Evolutionary conservation across 2,797 vertebrate species (phyloP).

Genomic region (Hippocampus kuda): DNA sequence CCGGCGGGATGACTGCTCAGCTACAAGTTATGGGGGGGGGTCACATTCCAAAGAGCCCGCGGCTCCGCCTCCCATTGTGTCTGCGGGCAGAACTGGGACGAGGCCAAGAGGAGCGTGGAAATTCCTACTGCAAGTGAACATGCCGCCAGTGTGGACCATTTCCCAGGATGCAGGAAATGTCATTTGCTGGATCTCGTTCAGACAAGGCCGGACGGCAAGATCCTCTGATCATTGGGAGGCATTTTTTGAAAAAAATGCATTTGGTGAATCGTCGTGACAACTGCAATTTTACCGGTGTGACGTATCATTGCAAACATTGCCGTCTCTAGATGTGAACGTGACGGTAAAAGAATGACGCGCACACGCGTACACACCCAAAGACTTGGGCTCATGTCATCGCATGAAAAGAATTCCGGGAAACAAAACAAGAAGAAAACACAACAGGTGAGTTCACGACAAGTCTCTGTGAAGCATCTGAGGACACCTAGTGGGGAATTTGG

Average conservation of each 20-base stretch:
- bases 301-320: constrained; percentile 20
- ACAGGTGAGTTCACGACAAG: background rate
- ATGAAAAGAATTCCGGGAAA: background rate
- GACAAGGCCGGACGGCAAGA: background rate
- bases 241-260: background rate
- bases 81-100: constrained; percentile 35
- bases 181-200: background rate
- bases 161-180: constrained; percentile 15
- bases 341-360: background rate
- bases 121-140: constrained; percentile 47
- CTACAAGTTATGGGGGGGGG: constrained; percentile 55
- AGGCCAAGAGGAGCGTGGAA: constrained; percentile 26
- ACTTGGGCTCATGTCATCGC: no score
- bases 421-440: constrained; percentile 2
- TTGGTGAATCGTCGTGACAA: background rate
- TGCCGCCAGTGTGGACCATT: constrained; percentile 12
- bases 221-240: no score
- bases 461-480: constrained; percentile 26
- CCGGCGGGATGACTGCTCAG: constrained; percentile 39
- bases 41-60: constrained; percentile 62
- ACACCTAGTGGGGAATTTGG: constrained; percentile 57
- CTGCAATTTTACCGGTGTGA: constrained; percentile 15
- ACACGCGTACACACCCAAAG: background rate
- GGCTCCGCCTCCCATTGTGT: constrained; percentile 73
- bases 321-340: background rate